phyloP scores from a whole-genome alignment of 92 coral and sea anemone genomes.

The Phenganax marumi region DNA sequence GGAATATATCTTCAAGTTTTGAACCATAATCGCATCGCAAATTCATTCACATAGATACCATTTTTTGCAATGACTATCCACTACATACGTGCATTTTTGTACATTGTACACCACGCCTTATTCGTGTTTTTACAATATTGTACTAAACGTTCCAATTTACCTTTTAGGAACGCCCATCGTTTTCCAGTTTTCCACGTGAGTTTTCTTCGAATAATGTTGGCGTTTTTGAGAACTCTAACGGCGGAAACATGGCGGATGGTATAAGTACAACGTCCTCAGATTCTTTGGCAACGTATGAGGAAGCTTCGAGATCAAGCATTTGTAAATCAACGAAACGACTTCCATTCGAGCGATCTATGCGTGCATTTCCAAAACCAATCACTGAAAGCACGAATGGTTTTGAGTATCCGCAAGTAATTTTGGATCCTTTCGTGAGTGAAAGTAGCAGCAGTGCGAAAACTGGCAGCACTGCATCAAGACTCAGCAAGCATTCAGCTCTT shows the following conservation, averaged over 20 bases:
- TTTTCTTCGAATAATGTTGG: neutral
- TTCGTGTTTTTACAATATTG: neutral
- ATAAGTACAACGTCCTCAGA: neutral
- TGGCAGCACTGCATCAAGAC: neutral
- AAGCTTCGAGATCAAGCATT: neutral
- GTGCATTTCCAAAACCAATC: conserved; percentile 23
- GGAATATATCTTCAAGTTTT: too few relatives aligned
- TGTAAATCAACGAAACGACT: neutral
- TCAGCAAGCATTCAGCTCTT: neutral
- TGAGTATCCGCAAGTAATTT: neutral
- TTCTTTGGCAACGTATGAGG: conserved; percentile 5
- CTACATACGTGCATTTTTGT: too few relatives aligned
- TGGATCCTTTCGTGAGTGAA: conserved; percentile 3
- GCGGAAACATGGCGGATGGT: neutral
- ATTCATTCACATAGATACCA: too few relatives aligned
- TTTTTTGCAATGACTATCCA: too few relatives aligned
- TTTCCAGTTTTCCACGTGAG: neutral
- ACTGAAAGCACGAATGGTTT: neutral
- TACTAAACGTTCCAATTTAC: neutral
- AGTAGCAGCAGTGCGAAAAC: neutral
- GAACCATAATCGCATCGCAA: too few relatives aligned
- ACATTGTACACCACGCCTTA: too few relatives aligned
- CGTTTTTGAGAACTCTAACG: neutral
- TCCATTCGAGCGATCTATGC: conserved; percentile 2
- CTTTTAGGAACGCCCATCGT: conserved; percentile 13